These are phyloP conservation scores for Nomada ferruginata DNA, from an alignment of 2,888 invertebrate genomes.

Conservation along the genomic window DNA sequence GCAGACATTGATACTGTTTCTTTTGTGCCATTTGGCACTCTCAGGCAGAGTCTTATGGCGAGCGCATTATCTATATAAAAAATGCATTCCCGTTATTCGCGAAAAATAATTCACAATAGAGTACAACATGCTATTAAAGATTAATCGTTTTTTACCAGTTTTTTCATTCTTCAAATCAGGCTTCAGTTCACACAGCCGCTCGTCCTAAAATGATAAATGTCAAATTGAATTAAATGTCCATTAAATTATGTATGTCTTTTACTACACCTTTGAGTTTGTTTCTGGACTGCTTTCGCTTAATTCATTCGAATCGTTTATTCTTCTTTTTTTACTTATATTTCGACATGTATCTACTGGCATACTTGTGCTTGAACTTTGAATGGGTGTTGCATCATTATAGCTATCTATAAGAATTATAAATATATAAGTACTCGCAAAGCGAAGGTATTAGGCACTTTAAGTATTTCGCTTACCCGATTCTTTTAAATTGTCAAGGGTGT, in stretches of 20 bases:
- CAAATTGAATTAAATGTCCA: not conserved
- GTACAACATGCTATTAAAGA: not conserved
- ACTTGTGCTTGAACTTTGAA: conserved; percentile 55
- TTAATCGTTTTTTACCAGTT: conserved; percentile 53
- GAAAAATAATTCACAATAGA: not conserved
- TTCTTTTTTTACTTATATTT: conserved; percentile 79
- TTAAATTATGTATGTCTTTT: conserved; percentile 6
- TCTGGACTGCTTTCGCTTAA: conserved; percentile 56
- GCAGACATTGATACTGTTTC: conserved; percentile 80
- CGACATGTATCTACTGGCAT: conserved; percentile 69
- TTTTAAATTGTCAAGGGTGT: conserved; percentile 43
- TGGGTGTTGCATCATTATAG: conserved; percentile 29
- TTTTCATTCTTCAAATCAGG: conserved; percentile 43
- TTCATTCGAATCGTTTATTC: conserved; percentile 73
- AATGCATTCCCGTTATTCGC: conserved; percentile 9
- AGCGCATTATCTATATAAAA: conserved; percentile 71
- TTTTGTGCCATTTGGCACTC: conserved; percentile 81
- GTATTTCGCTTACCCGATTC: conserved; percentile 40
- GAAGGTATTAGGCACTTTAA: not conserved
- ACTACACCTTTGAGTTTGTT: conserved; percentile 52
- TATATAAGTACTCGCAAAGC: not conserved
- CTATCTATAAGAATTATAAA: conserved; percentile 37
- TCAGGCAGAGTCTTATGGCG: conserved; percentile 78
- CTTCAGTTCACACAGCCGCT: conserved; percentile 25
- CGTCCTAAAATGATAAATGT: conserved; percentile 38